phyloP scores from a whole-genome alignment of 2,888 invertebrate genomes.

The Limnephilus lunatus region DNA sequence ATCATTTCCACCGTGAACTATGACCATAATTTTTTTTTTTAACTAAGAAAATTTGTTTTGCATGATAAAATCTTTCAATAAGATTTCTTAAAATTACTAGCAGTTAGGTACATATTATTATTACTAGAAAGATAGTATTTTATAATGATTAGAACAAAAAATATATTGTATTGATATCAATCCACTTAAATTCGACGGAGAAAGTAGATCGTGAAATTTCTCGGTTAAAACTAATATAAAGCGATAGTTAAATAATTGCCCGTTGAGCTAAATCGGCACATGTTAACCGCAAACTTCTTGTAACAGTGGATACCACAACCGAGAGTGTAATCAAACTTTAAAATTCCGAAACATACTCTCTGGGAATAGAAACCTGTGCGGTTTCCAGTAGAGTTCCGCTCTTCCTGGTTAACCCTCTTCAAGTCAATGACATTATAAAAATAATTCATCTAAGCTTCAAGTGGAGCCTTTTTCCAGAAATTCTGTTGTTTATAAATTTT shows the following conservation, averaged over 20 bases:
- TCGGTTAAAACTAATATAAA: not conserved
- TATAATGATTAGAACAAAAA: not conserved
- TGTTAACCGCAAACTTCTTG: conserved; percentile 13
- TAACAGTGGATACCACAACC: conserved; percentile 20
- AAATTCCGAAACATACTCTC: conserved; percentile 25
- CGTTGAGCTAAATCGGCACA: not conserved
- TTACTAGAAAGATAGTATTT: not conserved
- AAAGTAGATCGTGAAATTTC: not conserved
- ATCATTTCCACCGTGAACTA: not conserved
- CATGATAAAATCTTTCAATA: not conserved
- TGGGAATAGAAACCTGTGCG: conserved; percentile 37
- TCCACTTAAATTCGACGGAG: not conserved
- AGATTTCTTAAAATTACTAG: not conserved
- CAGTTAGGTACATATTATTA: not conserved
- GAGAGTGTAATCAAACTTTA: conserved; percentile 26
- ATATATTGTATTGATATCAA: not conserved
- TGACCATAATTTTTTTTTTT: not conserved
- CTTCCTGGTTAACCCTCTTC: not conserved
- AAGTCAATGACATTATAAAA: not conserved
- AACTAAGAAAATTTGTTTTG: not conserved
- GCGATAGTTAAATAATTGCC: not conserved
- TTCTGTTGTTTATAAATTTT: not conserved
- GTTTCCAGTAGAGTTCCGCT: conserved; percentile 14
- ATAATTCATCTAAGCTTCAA: not conserved
- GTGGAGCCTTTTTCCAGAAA: not conserved